Evolutionary conservation across 2,113 vertebrate species (phyloP).

Genomic region (Sclerurus mexicanus): DNA sequence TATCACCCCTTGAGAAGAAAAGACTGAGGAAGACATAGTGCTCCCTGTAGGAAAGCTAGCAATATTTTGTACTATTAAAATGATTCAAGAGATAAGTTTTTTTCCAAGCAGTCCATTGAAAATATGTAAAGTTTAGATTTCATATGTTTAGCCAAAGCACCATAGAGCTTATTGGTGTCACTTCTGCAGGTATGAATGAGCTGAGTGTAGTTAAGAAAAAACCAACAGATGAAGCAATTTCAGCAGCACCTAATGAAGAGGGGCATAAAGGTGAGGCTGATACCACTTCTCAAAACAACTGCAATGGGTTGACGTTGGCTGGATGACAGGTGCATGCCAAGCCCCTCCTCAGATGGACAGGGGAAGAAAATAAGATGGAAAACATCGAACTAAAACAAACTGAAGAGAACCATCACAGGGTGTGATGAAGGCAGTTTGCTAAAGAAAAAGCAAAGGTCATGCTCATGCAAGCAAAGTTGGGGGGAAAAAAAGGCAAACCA

Average conservation of each 20-base stretch:
- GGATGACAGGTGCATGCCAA: neutral
- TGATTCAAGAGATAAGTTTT: neutral
- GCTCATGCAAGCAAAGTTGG: neutral
- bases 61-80: neutral
- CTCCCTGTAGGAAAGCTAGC: neutral
- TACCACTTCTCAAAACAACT: neutral
- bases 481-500: neutral
- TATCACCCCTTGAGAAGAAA: neutral
- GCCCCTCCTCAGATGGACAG: neutral
- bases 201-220: neutral
- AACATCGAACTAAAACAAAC: neutral
- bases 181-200: neutral
- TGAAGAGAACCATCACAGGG: neutral
- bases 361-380: neutral
- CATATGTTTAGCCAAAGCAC: neutral
- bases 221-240: neutral
- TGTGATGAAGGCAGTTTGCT: neutral
- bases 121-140: neutral
- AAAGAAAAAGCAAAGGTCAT: neutral
- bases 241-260: neutral
- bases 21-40: neutral
- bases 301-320: neutral
- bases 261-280: neutral
- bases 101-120: accelerated
- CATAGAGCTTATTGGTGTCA: neutral